These are phyloP conservation scores for Oxyura jamaicensis DNA, from an alignment of 2,113 vertebrate species.

Conservation along the genomic window DNA sequence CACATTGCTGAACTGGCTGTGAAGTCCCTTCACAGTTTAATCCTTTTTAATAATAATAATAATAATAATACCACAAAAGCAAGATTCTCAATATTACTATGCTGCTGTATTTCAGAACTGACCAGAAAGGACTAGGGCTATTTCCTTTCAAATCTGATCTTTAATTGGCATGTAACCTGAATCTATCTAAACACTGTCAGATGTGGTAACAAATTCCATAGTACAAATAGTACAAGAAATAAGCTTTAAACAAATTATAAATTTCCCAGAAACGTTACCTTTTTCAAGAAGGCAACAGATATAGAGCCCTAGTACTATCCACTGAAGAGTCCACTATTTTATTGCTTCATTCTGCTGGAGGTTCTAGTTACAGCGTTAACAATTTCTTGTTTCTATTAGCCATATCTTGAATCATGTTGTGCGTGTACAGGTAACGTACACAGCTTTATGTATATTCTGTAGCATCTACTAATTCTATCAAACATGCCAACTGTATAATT, in stretches of 20 bases:
- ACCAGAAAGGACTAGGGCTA: neutral
- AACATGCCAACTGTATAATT: neutral
- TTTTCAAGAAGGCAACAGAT: neutral
- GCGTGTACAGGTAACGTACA: neutral
- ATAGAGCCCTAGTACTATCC: neutral
- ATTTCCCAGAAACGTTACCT: neutral
- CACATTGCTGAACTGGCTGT: neutral
- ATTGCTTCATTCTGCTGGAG: neutral
- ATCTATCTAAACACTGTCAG: neutral
- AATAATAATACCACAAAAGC: neutral
- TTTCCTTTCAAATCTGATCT: neutral
- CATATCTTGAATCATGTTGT: neutral
- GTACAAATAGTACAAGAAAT: neutral
- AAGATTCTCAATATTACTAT: neutral
- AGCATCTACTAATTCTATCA: neutral
- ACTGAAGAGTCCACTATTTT: neutral
- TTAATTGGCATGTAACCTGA: neutral
- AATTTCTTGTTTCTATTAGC: neutral
- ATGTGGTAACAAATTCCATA: neutral
- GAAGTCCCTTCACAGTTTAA: neutral
- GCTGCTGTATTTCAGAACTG: neutral
- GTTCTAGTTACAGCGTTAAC: neutral
- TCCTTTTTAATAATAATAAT: neutral
- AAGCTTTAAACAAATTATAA: neutral
- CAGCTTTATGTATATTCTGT: neutral